Evolutionary conservation across 2,888 invertebrate genomes (phyloP).

Genomic region (Sinelater perroti): DNA sequence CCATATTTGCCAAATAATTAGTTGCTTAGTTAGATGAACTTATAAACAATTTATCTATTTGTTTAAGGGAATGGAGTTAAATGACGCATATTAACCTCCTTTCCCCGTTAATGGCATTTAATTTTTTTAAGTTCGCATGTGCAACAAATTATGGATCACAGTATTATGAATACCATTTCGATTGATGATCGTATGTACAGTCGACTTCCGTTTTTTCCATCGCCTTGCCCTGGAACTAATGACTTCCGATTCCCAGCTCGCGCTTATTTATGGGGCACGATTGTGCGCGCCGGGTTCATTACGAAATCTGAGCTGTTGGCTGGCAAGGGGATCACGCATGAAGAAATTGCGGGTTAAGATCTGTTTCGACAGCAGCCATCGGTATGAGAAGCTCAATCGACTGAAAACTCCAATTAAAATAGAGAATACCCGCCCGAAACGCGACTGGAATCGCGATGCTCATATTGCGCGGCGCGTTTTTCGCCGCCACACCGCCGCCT

Average conservation of each 20-base stretch:
- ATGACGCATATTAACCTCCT: no score
- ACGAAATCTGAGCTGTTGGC: slow-evolving; percentile 42
- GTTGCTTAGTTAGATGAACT: no score
- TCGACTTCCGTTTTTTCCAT: slow-evolving; percentile 3
- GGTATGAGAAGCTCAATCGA: slow-evolving; percentile 53
- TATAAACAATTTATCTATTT: no score
- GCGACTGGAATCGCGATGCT: slow-evolving; percentile 34
- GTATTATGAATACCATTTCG: no score
- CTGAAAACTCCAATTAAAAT: slow-evolving; percentile 55
- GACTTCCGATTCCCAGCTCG: slow-evolving; percentile 18
- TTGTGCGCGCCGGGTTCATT: slow-evolving; percentile 36
- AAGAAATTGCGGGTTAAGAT: slow-evolving; percentile 45
- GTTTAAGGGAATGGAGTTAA: no score
- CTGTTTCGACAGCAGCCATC: slow-evolving; percentile 52
- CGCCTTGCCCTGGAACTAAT: slow-evolving; percentile 8
- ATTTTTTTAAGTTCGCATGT: no score
- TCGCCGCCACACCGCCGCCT: slow-evolving; percentile 13
- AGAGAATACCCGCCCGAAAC: slow-evolving; percentile 34
- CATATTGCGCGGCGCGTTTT: slow-evolving; percentile 29
- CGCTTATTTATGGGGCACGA: slow-evolving; percentile 20
- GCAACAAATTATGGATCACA: no score
- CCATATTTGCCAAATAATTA: no score
- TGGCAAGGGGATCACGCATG: slow-evolving; percentile 47
- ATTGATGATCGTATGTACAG: no score
- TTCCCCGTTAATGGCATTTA: no score